Base-by-base conservation (phyloP, 2,113 vertebrate species). In the Zosterops borbonicus region DNA sequence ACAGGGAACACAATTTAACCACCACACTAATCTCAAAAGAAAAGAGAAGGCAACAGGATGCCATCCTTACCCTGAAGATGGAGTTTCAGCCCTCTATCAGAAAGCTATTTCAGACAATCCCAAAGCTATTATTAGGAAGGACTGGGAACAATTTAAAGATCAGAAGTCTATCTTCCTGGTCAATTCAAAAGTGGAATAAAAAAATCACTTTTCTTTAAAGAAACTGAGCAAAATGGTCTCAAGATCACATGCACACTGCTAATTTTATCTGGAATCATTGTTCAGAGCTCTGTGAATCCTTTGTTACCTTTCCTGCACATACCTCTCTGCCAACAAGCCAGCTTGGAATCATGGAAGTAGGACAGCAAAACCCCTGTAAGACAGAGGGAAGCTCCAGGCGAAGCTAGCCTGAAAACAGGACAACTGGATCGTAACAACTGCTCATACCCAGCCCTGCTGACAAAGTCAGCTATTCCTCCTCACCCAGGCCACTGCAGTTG, bases 61-160 rank as follows among this genome's bases (percentile, higher is more conserved):
- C 80, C 85, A 78, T 67, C 83, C 90, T 75, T 78, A 90, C 44
- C 68, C 87, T 53, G 64, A 62, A 94, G 64, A 78, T 68, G 73
- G 52, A 41, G 47, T 86, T 83, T 92, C 56, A 93, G 44, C 59
- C 79, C 71, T 71, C 90, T 65, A 93, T 83, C 52, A 52, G 68
- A 87, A 84, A 85, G 52, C 68, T 77, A 91, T 85, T 96, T 93
- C 82, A 95, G 76, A 70, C 75, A 93, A 90, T 20, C 41, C 25
- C 49, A 81, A 81, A 88, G 84, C 53, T 95, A 78, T 87, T 84
- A 95, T 83, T 83, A 92, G 58, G 67, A 83, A 5, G 42, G 11
- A 77, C 39, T 24, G 19, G 53, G 56, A 94, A 91, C 71, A 92
- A 90, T 94, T 85, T 94, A 69, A 88, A 96, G 59, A 95, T 74